Evolutionary conservation across 2,797 vertebrate species (phyloP), one percentile per base, ranked within the genome.

Genomic region (Phylloscopus collybita): DNA sequence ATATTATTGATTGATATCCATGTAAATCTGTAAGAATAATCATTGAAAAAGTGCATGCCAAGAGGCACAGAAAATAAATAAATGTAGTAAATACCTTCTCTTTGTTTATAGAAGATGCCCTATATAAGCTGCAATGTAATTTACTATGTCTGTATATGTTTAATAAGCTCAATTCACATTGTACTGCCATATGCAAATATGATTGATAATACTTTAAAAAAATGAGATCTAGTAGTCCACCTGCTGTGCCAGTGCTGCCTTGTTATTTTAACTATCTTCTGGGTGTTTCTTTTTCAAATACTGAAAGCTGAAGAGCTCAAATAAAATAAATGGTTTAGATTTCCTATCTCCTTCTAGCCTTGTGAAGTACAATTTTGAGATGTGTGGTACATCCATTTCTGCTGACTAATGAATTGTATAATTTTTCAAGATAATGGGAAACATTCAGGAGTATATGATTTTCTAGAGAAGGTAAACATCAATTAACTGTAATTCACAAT

Each of bases 381-480:
- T 76, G 36, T 34, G 26, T 62, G 47, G n/a, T 83, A 50, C 57
- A 42, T 83, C 74, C 25, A 30, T 84, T 70, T 92, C 38, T 80
- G 18, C 34, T 93, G 62, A 86, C 81, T 96, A 95, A 94, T 88
- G 56, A 90, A 95, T 96, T 96, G 73, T 56, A 70, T 96, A 4
- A 59, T 87, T 96, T 96, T 92, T 97, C 91, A 96, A 80, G 60
- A 87, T 95, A 96, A 82, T 95, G 50, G 69, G 91, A 96, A 97
- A 90, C 82, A 71, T 91, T 93, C 88, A 82, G 32, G 36, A 25
- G 44, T 95, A 76, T 85, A 88, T 93, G 86, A 78, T 92, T 92
- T 97, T 94, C 87, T 65, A 34, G 65, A 85, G 75, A 91, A 88
- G 74, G 57, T 94, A 97, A 97, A 96, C 93, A 67, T 87, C 47